Conservation (phyloP, 2,113 vertebrate genomes). For the Clinocottus analis region DNA sequence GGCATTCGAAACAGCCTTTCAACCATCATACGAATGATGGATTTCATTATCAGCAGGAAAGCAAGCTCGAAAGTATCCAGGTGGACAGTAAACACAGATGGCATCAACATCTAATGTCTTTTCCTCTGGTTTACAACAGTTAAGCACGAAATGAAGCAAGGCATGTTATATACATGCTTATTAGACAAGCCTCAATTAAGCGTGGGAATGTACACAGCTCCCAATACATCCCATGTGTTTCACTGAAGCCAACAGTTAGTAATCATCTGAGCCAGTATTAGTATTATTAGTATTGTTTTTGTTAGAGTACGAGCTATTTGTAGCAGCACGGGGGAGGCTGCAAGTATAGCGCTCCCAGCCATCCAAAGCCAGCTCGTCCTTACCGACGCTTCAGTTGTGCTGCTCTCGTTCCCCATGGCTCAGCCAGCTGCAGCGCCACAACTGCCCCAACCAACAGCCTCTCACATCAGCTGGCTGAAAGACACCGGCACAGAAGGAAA, state of each 20-base stretch:
- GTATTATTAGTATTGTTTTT: conserved; percentile 48
- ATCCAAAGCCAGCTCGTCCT: conserved; percentile 53
- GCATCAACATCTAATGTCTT: background rate
- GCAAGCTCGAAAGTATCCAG: background rate
- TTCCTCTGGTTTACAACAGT: background rate
- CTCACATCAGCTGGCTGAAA: conserved; percentile 74
- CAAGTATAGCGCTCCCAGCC: conserved; percentile 32
- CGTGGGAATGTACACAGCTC: conserved; percentile 40
- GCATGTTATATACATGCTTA: conserved; percentile 11
- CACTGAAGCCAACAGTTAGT: conserved; percentile 38
- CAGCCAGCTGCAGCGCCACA: conserved; percentile 57
- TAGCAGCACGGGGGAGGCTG: conserved; percentile 10
- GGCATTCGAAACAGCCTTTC: background rate
- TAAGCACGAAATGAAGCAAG: conserved; percentile 8
- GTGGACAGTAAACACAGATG: background rate
- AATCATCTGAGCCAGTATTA: conserved; percentile 26
- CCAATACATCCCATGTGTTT: background rate
- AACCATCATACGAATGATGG: background rate
- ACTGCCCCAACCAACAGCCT: conserved; percentile 54
- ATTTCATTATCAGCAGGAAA: conserved; percentile 3
- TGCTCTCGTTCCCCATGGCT: conserved; percentile 86
- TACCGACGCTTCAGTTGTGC: conserved; percentile 79
- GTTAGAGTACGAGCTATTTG: conserved; percentile 33
- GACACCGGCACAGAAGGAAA: conserved; percentile 56
- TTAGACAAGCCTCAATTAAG: conserved; percentile 39